phyloP scores from a whole-genome alignment of 1,140 invertebrate species.

The Uloborus diversus region DNA sequence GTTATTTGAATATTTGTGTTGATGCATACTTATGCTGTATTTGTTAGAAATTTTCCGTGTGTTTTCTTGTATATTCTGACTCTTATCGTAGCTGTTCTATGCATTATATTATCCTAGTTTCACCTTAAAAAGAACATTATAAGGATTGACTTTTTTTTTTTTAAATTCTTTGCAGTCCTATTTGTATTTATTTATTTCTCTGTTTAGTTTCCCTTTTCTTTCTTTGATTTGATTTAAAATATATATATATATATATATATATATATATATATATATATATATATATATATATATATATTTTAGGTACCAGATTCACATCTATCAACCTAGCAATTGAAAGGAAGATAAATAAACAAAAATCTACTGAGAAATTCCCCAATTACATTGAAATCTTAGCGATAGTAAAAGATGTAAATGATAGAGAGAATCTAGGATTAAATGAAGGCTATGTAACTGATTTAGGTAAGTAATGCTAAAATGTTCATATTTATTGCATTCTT shows the following conservation, averaged over 20 bases:
- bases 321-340: constrained; percentile 64
- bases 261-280: background rate
- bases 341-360: constrained; percentile 64
- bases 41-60: too few species aligned
- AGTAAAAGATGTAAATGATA: constrained; percentile 62
- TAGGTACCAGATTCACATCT: constrained; percentile 62
- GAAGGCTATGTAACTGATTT: constrained; percentile 57
- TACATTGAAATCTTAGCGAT: constrained; percentile 63
- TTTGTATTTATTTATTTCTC: background rate
- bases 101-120: too few species aligned
- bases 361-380: constrained; percentile 62
- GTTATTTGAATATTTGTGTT: too few species aligned
- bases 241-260: too few species aligned
- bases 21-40: too few species aligned
- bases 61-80: too few species aligned
- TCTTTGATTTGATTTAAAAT: too few species aligned
- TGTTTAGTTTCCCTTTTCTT: background rate
- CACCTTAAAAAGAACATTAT: too few species aligned
- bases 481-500: background rate
- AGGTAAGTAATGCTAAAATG: constrained; percentile 10
- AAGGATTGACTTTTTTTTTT: too few species aligned
- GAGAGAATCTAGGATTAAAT: constrained; percentile 56
- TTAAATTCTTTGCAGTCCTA: background rate
- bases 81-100: too few species aligned
- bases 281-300: background rate